phyloP scores from a whole-genome alignment of 2,888 invertebrate genomes.

The Buathra laborator region DNA sequence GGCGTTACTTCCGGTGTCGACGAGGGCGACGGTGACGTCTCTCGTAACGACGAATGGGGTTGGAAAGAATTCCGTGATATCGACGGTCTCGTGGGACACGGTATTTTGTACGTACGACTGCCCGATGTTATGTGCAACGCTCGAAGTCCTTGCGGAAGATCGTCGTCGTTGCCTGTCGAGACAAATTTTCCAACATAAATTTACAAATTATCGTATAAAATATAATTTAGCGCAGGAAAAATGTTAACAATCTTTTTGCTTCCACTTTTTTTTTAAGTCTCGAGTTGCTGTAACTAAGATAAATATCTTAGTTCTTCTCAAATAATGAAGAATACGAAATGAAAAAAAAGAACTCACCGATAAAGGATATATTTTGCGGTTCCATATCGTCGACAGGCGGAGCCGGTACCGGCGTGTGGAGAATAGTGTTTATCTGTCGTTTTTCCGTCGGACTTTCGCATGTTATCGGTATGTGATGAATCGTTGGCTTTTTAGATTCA shows the following conservation, averaged over 20 bases:
- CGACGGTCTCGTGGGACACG: conserved; percentile 93
- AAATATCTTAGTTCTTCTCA: not conserved
- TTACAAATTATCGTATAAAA: not conserved
- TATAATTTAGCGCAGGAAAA: not conserved
- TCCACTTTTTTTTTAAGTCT: not conserved
- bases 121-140: conserved; percentile 95
- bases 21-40: conserved; percentile 85
- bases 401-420: conserved; percentile 88
- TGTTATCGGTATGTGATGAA: conserved; percentile 82
- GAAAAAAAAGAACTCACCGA: conserved; percentile 87
- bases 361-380: conserved; percentile 96
- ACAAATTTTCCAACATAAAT: not conserved
- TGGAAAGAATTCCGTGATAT: conserved; percentile 91
- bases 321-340: not conserved
- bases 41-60: conserved; percentile 82
- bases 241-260: not conserved
- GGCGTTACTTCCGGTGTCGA: conserved; percentile 84
- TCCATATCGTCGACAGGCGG: conserved; percentile 95
- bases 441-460: conserved; percentile 83
- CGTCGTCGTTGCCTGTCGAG: conserved; percentile 81
- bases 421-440: conserved; percentile 78
- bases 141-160: conserved; percentile 88
- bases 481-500: conserved; percentile 82
- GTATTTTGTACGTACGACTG: conserved; percentile 94
- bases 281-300: too few species aligned